Evolutionary conservation across 2,888 invertebrate species (phyloP).

Genomic region (Plebejus argus): DNA sequence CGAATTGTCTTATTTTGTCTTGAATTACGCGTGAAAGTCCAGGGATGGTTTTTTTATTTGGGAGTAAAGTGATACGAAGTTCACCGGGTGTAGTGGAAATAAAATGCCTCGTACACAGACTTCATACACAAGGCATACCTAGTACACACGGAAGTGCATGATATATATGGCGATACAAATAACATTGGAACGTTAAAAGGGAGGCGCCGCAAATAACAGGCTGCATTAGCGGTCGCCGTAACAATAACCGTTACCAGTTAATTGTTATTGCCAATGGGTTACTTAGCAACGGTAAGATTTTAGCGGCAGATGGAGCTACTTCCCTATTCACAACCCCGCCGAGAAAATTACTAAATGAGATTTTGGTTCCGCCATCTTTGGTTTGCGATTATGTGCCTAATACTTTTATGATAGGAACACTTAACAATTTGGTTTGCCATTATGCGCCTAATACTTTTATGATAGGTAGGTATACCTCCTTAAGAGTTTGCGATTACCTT

Average conservation of each 20-base stretch:
- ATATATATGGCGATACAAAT: constrained; percentile 9
- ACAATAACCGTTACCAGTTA: constrained; percentile 67
- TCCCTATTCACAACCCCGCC: constrained; percentile 45
- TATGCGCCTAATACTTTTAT: no score
- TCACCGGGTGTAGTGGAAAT: no score
- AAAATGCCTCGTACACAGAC: no score
- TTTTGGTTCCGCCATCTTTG: constrained; percentile 18
- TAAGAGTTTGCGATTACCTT: no score
- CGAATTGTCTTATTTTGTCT: no score
- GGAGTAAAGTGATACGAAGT: no score
- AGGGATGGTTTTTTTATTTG: no score
- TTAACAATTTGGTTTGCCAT: not conserved
- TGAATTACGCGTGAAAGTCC: no score
- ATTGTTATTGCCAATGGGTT: constrained; percentile 64
- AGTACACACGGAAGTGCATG: not conserved
- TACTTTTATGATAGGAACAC: not conserved
- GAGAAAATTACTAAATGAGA: constrained; percentile 41
- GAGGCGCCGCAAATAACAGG: constrained; percentile 53
- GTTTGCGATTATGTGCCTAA: not conserved
- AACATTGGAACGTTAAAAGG: constrained; percentile 43
- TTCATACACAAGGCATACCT: not conserved
- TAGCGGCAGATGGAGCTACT: constrained; percentile 46
- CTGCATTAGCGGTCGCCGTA: constrained; percentile 66
- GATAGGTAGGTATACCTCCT: no score
- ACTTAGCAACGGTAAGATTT: constrained; percentile 47